Evolutionary conservation across 2,113 vertebrate genomes (phyloP).

Genomic region (Panthera leo): DNA sequence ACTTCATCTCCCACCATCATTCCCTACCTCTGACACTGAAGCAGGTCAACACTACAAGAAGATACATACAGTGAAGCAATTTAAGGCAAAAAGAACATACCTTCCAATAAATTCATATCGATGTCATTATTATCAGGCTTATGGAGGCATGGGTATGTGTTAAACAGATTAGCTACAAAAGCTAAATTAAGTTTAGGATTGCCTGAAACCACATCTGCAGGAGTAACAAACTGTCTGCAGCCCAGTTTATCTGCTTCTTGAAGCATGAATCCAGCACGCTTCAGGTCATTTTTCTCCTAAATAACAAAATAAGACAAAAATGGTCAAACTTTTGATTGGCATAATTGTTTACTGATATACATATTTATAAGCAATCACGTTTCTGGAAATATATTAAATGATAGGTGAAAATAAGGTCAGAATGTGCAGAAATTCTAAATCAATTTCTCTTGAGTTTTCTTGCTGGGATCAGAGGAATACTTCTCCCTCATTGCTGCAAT

Average conservation of each 20-base stretch:
- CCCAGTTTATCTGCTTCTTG: conserved; percentile 94
- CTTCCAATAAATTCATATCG: conserved; percentile 89
- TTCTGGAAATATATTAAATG: background rate
- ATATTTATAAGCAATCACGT: background rate
- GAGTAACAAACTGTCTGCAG: conserved; percentile 96
- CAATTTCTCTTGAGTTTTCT: background rate
- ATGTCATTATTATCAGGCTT: conserved; percentile 84
- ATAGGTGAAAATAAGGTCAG: background rate
- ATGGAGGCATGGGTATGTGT: conserved; percentile 90
- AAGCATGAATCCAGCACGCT: conserved; percentile 94
- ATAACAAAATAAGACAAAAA: conserved; percentile 39
- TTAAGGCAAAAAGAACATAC: conserved; percentile 81
- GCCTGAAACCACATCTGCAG: conserved; percentile 93
- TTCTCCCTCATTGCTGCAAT: background rate
- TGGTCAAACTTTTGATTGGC: conserved; percentile 41
- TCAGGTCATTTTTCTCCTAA: conserved; percentile 89
- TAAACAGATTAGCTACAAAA: conserved; percentile 98
- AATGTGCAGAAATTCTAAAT: background rate
- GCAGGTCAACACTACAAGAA: background rate
- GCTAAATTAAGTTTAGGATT: conserved; percentile 98
- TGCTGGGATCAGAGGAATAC: background rate
- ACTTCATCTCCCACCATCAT: background rate
- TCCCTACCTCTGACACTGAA: background rate
- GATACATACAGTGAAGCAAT: background rate
- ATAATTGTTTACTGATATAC: background rate